A percentile compares a stretch with the other conserved stretches of the same genome.
Conservation (phyloP, 2,113 vertebrate genomes). For the Physeter macrocephalus region DNA sequence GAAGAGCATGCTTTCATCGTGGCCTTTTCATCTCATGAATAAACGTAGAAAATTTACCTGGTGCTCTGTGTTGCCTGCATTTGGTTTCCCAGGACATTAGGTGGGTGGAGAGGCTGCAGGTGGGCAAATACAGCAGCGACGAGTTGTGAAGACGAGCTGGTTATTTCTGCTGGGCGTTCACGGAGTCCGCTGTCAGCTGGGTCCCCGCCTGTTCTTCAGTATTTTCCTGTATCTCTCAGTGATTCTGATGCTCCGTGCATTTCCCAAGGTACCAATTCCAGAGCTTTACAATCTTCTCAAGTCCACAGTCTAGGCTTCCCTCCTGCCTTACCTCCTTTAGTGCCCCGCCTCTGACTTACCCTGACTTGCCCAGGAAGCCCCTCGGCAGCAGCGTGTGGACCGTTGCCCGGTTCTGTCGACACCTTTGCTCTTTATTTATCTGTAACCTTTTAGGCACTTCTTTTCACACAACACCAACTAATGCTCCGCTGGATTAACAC, state of each 20-base stretch:
- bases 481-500: not conserved
- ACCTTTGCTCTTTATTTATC: not conserved
- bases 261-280: not conserved
- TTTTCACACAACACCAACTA: not conserved
- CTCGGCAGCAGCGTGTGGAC: not conserved
- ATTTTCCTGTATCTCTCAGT: not conserved
- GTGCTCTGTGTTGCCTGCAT: not conserved
- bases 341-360: not conserved
- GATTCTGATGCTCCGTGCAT: not conserved
- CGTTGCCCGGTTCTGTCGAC: not conserved
- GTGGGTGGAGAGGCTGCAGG: not conserved
- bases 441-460: not conserved
- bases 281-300: not conserved
- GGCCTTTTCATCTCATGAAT: not conserved
- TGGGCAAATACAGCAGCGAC: not conserved
- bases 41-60: not conserved
- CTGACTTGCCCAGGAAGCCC: not conserved
- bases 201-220: not conserved
- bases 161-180: not conserved
- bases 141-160: not conserved
- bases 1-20: not conserved
- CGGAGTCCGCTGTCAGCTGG: not conserved
- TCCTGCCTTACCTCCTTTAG: not conserved
- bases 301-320: not conserved
- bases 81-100: not conserved